phyloP scores from a whole-genome alignment of 2,797 vertebrate species.

The Poecilia picta region DNA sequence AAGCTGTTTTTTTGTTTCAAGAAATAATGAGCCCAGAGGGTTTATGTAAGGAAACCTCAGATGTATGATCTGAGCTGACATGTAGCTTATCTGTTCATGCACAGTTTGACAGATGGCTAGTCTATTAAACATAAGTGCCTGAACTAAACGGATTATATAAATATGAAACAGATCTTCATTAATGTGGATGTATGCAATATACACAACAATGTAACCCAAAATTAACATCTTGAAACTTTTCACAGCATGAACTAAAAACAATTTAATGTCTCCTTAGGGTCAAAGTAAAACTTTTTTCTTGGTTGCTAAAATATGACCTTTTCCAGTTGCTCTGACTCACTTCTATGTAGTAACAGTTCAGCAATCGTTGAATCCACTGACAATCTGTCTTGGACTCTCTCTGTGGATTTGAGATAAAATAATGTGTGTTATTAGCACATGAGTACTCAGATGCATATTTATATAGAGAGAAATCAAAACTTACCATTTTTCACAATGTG shows the following conservation, averaged over 20 bases:
- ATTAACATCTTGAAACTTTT: not conserved
- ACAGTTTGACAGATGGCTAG: not conserved
- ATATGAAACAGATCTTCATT: not conserved
- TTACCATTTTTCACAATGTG: slow-evolving; percentile 14
- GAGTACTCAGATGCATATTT: not conserved
- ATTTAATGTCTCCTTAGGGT: not conserved
- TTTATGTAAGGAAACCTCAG: not conserved
- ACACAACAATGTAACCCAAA: not conserved
- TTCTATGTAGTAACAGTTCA: slow-evolving; percentile 10
- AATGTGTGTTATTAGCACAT: not conserved
- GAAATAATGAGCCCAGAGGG: not conserved
- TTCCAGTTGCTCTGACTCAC: not conserved
- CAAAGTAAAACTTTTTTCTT: not conserved
- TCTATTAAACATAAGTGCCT: not conserved
- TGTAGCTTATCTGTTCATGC: not conserved
- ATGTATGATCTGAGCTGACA: not conserved
- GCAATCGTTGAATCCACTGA: not conserved
- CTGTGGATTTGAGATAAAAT: not conserved
- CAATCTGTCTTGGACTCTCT: not conserved
- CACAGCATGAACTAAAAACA: not conserved
- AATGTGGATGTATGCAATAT: not conserved
- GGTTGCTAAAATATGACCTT: not conserved
- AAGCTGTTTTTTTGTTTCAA: not conserved
- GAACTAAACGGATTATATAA: not conserved
- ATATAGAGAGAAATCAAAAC: not conserved